These are phyloP conservation scores for Zaprionus tsacasi DNA, from an alignment of 1,140 invertebrate genomes.

Conservation along the genomic window DNA sequence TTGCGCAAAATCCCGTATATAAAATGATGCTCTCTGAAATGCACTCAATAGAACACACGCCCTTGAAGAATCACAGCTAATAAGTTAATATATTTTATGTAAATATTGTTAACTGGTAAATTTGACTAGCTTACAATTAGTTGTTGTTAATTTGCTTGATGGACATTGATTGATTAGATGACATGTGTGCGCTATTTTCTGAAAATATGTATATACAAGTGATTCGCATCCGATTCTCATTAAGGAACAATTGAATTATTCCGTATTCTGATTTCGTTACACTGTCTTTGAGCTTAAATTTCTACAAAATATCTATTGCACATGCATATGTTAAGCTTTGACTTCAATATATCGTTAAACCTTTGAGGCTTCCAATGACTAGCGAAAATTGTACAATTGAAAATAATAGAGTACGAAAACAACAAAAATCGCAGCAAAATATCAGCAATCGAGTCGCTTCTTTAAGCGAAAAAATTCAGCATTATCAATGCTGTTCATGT, in stretches of 20 bases:
- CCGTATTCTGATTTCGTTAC: no score
- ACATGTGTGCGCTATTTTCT: neutral
- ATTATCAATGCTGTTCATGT: constrained; percentile 74
- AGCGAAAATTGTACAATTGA: constrained; percentile 81
- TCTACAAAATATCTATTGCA: constrained; percentile 10
- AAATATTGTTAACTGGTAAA: constrained; percentile 14
- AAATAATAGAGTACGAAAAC: constrained; percentile 79
- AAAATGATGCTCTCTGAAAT: neutral
- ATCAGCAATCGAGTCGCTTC: constrained; percentile 83
- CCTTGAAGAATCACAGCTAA: constrained; percentile 30
- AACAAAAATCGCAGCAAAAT: constrained; percentile 79
- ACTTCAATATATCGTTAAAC: neutral
- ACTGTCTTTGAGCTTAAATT: neutral
- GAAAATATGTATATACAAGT: neutral
- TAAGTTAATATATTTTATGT: constrained; percentile 3
- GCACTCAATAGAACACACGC: constrained; percentile 10
- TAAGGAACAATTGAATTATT: neutral
- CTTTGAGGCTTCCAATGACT: constrained; percentile 39
- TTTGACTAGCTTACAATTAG: constrained; percentile 16
- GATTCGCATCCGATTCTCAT: neutral
- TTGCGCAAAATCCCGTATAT: constrained; percentile 1
- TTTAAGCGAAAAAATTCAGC: constrained; percentile 76
- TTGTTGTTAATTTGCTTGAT: constrained; percentile 14
- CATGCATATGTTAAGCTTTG: constrained; percentile 20
- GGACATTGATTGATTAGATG: constrained; percentile 17